These are phyloP conservation scores for Drosophila mettleri DNA, from an alignment of 2,888 invertebrate genomes.

Conservation along the genomic window DNA sequence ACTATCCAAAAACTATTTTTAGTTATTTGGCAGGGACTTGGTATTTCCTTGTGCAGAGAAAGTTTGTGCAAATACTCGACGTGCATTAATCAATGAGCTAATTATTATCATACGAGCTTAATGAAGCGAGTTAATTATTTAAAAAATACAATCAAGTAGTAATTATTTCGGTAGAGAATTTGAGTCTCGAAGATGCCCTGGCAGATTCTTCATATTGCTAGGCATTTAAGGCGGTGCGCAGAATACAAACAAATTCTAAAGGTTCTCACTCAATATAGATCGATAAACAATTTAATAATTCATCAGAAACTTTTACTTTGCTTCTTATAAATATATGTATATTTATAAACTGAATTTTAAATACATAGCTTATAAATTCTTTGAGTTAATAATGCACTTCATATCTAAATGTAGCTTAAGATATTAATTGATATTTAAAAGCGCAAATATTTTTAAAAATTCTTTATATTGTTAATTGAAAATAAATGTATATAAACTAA, in stretches of 20 bases:
- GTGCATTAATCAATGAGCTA: slow-evolving; percentile 4
- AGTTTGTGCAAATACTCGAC: background rate
- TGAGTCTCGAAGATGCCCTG: background rate
- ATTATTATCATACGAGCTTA: background rate
- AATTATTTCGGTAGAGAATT: background rate
- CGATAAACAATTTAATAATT: too few species aligned
- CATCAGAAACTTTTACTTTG: too few species aligned
- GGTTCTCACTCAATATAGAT: too few species aligned
- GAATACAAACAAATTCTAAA: too few species aligned
- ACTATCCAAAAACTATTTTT: slow-evolving; percentile 6
- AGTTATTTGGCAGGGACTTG: background rate
- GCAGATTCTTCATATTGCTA: too few species aligned
- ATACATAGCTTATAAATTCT: too few species aligned
- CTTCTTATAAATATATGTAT: too few species aligned
- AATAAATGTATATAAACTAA: background rate
- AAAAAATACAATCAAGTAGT: background rate
- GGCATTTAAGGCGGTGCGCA: too few species aligned
- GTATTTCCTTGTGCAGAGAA: slow-evolving; percentile 18
- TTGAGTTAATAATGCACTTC: too few species aligned
- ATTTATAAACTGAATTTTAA: too few species aligned
- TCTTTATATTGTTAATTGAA: background rate
- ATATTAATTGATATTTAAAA: background rate
- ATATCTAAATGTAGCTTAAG: too few species aligned
- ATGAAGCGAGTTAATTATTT: background rate
- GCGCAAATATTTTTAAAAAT: background rate